These are phyloP conservation scores for Hyles euphorbiae DNA, from an alignment of 1,140 invertebrate species.

Conservation along the genomic window DNA sequence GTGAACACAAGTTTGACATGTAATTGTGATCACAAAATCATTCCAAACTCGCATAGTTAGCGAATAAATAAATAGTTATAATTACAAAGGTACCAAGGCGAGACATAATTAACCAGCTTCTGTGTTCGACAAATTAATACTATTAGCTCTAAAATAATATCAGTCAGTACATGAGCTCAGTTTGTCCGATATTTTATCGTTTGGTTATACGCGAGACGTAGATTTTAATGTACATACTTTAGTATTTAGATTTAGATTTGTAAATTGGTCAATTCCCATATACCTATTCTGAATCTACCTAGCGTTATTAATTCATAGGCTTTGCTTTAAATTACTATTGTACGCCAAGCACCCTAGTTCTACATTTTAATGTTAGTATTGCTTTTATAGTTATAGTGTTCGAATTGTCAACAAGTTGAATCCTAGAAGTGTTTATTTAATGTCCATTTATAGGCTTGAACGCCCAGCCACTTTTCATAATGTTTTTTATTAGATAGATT, in stretches of 20 bases:
- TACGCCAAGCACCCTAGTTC: constrained; percentile 41
- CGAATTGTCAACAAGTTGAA: constrained; percentile 13
- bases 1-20: no score
- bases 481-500: constrained; percentile 8
- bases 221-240: constrained; percentile 42
- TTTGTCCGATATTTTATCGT: no score
- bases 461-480: no score
- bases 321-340: constrained; percentile 44
- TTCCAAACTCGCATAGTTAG: no score
- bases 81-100: no score
- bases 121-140: no score
- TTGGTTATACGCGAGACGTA: constrained; percentile 2
- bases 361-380: constrained; percentile 32
- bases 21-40: no score
- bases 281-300: constrained; percentile 44
- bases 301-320: constrained; percentile 42
- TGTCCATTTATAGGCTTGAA: constrained; percentile 2
- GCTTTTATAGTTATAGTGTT: constrained; percentile 46
- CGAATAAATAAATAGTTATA: no score
- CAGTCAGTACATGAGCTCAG: no score
- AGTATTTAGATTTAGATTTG: constrained; percentile 50
- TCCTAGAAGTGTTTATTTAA: constrained; percentile 3
- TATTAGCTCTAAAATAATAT: no score
- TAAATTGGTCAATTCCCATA: constrained; percentile 68
- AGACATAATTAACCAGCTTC: no score